Evolutionary conservation across 1,140 invertebrate species (phyloP), one percentile per base, ranked within the genome.

Genomic region (Nasonia longicornis): DNA sequence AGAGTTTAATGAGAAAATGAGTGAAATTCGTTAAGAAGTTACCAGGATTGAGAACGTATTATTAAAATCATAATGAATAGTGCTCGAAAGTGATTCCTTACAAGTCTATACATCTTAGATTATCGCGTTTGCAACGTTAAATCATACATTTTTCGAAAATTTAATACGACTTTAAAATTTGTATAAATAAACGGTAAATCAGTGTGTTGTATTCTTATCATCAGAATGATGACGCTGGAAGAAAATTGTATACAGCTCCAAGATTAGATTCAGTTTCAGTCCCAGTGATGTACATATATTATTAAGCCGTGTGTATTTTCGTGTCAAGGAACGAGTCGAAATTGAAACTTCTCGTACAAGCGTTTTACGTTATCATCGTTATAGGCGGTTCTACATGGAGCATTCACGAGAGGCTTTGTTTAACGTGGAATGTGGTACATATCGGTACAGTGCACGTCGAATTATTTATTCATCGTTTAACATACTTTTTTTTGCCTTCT

Each of bases 331-430:
- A 80, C 10, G 22, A 67, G 10, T 26, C 11, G 48, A 66, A 31
- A 72, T 82, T 82, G 66, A 82, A 82, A 82, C 81, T 63, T 82
- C 81, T 79, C 73, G 71, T 79, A 82, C 77, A 82, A 75, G 10
- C 14, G 26, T 69, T 58, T 80, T 74, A 67, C 29, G 3, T 79
- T 64, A 38, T 16, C n/a, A 63, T 45, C 4, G 11, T 75, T 70
- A 79, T 22, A 79, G 77, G 76, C 77, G 14, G 45, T 74, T 58
- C 72, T 79, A 79, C 58, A 42, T 74, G 42, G 20, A 82, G 58
- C 70, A n/a, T 77, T 74, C 70, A 75, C 58, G 71, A 78, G 76
- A 75, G 31, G 64, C 22, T 79, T 79, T 76, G 29, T 73, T 45
- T 20, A 75, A 29, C 42, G 38, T 76, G 77, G 77, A 82, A 82